These are phyloP conservation scores for Acrocyrtus sp. DNA, from an alignment of 2,888 invertebrate species.

Conservation along the genomic window DNA sequence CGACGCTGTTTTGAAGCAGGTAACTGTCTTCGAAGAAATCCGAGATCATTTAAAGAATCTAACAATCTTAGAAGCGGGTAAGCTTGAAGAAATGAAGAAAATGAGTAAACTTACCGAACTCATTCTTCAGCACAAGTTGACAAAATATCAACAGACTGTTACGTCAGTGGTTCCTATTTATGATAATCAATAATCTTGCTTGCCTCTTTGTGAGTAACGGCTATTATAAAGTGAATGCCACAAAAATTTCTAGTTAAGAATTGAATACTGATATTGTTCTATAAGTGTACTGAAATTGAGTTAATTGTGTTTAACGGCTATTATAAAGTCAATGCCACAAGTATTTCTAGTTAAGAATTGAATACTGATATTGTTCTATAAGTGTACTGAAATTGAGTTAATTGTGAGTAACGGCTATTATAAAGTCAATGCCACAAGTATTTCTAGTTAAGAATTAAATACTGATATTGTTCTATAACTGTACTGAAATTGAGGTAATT, in stretches of 20 bases:
- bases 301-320: no score
- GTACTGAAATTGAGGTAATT: no score
- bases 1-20: neutral
- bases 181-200: no score
- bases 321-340: no score
- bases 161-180: no score
- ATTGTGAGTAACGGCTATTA: constrained; percentile 6
- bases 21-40: neutral
- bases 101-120: neutral
- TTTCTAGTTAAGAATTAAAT: neutral
- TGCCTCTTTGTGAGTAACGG: constrained; percentile 11
- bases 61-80: neutral
- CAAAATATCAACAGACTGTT: no score
- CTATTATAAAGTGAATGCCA: neutral
- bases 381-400: no score
- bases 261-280: no score
- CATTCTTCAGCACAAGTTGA: no score
- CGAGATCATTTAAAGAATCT: neutral
- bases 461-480: no score
- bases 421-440: neutral
- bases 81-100: neutral
- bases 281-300: no score
- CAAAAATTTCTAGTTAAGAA: neutral
- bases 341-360: neutral
- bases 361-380: no score